A percentile compares a stretch with the other conserved stretches of the same genome.
These are phyloP conservation scores for Lacerta bilineata DNA, from an alignment of 2,797 vertebrate genomes.

Conservation along the genomic window DNA sequence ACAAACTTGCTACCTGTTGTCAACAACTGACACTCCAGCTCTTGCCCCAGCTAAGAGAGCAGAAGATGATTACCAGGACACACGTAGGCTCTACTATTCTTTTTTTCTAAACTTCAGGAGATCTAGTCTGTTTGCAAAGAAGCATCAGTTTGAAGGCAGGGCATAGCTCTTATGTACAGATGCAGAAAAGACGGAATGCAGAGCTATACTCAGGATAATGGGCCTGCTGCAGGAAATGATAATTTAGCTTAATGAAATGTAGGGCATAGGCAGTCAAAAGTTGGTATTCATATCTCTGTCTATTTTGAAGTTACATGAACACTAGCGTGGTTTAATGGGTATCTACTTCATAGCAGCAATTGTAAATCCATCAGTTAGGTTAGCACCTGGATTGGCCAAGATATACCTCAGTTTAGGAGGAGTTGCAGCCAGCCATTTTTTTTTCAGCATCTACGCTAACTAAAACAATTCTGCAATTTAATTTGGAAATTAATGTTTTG, in stretches of 20 bases:
- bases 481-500: not conserved
- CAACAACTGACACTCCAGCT: not conserved
- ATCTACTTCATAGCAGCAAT: not conserved
- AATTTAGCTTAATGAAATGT: too few species aligned
- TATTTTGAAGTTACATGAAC: not conserved
- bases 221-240: too few species aligned
- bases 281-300: not conserved
- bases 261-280: too few species aligned
- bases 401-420: not conserved
- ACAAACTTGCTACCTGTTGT: not conserved
- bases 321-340: not conserved
- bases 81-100: not conserved
- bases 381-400: constrained; percentile 8
- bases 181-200: not conserved
- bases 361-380: not conserved
- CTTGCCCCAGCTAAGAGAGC: not conserved
- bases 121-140: not conserved
- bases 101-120: not conserved
- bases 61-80: not conserved
- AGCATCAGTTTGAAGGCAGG: too few species aligned
- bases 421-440: not conserved
- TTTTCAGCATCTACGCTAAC: not conserved
- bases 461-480: constrained; percentile 1
- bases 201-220: not conserved
- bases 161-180: not conserved